phyloP scores from a whole-genome alignment of 2,888 invertebrate genomes.

The Harmothoe impar region DNA sequence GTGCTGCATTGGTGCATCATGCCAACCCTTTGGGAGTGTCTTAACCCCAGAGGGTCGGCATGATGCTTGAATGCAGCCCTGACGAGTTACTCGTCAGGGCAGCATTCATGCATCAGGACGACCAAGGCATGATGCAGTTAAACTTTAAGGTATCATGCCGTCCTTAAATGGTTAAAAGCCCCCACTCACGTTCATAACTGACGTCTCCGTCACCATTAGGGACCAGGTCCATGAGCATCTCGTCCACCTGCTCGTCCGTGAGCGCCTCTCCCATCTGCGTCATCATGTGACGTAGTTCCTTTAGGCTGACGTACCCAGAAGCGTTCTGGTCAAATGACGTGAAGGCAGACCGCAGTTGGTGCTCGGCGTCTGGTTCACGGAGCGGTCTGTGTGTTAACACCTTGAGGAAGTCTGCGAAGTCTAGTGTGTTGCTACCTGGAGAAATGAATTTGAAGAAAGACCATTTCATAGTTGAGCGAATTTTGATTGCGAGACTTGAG shows the following conservation, averaged over 20 bases:
- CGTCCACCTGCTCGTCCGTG: conserved; percentile 46
- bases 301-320: not conserved
- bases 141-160: too few species aligned
- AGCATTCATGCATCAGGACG: too few species aligned
- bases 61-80: too few species aligned
- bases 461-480: too few species aligned
- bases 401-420: conserved; percentile 52
- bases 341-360: not conserved
- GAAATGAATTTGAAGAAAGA: too few species aligned
- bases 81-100: too few species aligned
- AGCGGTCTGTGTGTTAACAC: conserved; percentile 18
- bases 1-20: too few species aligned
- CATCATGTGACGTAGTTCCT: conserved; percentile 14
- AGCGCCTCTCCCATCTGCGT: conserved; percentile 45
- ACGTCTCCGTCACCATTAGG: conserved; percentile 37
- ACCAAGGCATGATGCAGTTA: too few species aligned
- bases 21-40: too few species aligned
- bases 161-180: too few species aligned
- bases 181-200: conserved; percentile 16
- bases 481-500: too few species aligned
- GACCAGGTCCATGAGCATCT: conserved; percentile 26
- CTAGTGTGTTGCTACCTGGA: conserved; percentile 27
- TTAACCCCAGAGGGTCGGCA: too few species aligned
- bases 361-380: not conserved
- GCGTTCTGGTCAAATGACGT: conserved; percentile 9